Percentiles rank a stretch among this genome's conserved stretches.
These are phyloP conservation scores for Pterobdella sp. DNA, from an alignment of 2,888 invertebrate genomes.

Conservation along the genomic window DNA sequence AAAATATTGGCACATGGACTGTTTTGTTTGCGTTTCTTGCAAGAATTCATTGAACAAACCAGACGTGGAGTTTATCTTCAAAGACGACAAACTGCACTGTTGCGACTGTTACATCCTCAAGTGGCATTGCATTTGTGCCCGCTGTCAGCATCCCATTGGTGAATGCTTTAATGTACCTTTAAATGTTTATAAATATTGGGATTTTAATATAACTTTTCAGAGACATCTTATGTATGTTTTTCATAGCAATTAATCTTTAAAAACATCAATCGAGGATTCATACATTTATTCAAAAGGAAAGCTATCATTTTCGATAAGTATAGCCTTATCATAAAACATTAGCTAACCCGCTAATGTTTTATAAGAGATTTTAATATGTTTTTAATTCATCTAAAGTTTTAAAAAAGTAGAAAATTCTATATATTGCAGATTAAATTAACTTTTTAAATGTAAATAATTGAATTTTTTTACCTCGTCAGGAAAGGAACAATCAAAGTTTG, in stretches of 20 bases:
- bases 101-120: conserved; percentile 22
- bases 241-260: too few species aligned
- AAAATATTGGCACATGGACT: conserved; percentile 27
- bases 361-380: neutral
- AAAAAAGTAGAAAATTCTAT: too few species aligned
- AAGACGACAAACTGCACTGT: conserved; percentile 24
- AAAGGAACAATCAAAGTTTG: conserved; percentile 18
- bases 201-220: too few species aligned
- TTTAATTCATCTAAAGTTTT: neutral
- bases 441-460: neutral
- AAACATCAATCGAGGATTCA: too few species aligned
- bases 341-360: neutral
- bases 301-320: too few species aligned
- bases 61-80: conserved; percentile 18
- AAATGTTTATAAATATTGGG: neutral
- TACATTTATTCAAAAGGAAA: too few species aligned
- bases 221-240: too few species aligned
- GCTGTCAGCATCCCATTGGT: conserved; percentile 27
- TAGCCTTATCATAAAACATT: too few species aligned
- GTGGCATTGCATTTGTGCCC: conserved; percentile 23
- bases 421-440: too few species aligned
- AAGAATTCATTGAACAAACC: conserved; percentile 9
- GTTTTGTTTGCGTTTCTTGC: conserved; percentile 27
- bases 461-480: conserved; percentile 27
- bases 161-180: neutral